These are phyloP conservation scores for Zosterops lateralis DNA, from an alignment of 2,113 vertebrate species.

Conservation along the genomic window DNA sequence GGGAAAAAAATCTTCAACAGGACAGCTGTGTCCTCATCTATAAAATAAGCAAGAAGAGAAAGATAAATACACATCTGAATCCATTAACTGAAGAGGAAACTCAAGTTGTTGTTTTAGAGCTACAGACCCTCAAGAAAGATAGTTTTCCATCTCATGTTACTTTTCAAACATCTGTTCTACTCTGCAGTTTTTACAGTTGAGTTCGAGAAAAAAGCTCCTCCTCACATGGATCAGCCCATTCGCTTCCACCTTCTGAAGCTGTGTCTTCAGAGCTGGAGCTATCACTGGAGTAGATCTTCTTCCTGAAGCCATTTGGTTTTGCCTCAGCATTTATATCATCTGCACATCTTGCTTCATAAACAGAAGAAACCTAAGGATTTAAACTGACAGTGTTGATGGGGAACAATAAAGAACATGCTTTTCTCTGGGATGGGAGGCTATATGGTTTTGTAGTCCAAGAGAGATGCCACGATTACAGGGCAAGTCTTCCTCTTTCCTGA, in stretches of 20 bases:
- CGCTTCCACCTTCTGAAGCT: conserved; percentile 79
- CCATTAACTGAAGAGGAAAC: conserved; percentile 85
- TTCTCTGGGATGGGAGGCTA: background rate
- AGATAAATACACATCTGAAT: conserved; percentile 82
- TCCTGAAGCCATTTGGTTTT: conserved; percentile 68
- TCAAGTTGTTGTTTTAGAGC: conserved; percentile 79
- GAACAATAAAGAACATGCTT: conserved; percentile 19
- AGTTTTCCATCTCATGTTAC: conserved; percentile 60
- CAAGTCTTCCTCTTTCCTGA: background rate
- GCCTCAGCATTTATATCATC: conserved; percentile 73
- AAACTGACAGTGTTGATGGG: conserved; percentile 62
- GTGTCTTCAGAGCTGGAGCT: conserved; percentile 80
- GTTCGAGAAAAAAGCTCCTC: conserved; percentile 80
- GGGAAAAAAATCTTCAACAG: conserved; percentile 64
- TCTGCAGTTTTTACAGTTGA: conserved; percentile 77
- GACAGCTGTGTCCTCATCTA: conserved; percentile 78
- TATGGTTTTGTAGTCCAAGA: background rate
- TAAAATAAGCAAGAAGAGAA: conserved; percentile 82
- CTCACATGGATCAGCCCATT: conserved; percentile 77
- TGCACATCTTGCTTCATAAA: conserved; percentile 85
- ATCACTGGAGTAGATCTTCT: conserved; percentile 78
- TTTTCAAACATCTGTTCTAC: conserved; percentile 57
- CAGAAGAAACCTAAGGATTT: conserved; percentile 87
- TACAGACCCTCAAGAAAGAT: conserved; percentile 78
- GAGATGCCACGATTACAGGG: background rate